Base-by-base conservation (phyloP, 2,797 vertebrate genomes). In the Myiothlypis coronata region DNA sequence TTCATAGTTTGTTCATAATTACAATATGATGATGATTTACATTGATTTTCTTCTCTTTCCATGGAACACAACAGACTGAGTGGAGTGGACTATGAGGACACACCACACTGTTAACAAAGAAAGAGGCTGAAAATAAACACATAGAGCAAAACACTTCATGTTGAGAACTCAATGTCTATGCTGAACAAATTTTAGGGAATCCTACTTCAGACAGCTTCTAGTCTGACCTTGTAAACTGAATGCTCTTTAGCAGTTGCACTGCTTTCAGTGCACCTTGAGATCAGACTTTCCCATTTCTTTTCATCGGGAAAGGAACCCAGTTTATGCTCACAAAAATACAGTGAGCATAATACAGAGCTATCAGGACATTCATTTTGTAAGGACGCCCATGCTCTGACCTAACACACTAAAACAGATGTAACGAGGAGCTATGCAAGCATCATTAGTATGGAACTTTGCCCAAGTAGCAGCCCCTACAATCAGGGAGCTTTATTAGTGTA, bases 381-480 rank as follows among this genome's bases (percentile, higher is more conserved):
- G 35, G 39, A 49, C 39, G 7, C 6, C 8, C 32, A 8, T 63
- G 11, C 16, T 53, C 44, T 89, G 64, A 85, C 68, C 71, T 60
- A 87, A 59, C 74, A 59, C 49, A n/a, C 71, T 60, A 85, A 59
- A 87, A 85, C 16, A 91, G 64, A 70, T 56, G 84, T 47, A 95
- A 83, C 41, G n/a, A 95, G 64, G 50, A 89, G 53, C 82, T 77
- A 10, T 70, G 60, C 44, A 83, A 94, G 91, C 64, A 68, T 49
- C 7, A 4, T 89, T 70, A 94, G 52, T 14, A 53, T 89, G 87
- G 93, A 92, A 83, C 65, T 60, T 60, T 87, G 91, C 76, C 93
- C 84, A 94, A 35, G 60, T 61, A 93, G 69, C 93, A 92, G 53
- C 94, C 93, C 75, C 83, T 61, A 53, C 79, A 93, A 90, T 95